Conservation (phyloP, 2,113 vertebrate genomes). For the Chionomys nivalis region DNA sequence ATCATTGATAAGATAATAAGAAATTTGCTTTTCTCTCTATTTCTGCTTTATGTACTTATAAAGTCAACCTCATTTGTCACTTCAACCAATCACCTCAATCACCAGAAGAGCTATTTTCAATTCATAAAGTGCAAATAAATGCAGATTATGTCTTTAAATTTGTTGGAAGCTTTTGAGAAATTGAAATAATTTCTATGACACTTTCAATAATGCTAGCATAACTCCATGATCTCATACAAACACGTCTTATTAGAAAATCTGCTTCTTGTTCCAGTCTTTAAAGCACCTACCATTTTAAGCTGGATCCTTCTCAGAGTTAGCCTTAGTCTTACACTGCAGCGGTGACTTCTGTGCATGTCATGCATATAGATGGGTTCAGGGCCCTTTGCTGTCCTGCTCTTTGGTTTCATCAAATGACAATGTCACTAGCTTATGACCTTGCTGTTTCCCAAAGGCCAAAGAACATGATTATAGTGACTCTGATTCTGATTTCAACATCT, state of each 20-base stretch:
- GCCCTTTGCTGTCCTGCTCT: neutral
- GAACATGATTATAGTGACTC: neutral
- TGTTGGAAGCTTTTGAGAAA: neutral
- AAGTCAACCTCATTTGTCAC: neutral
- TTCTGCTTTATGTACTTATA: neutral
- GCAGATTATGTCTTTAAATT: neutral
- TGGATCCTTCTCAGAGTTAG: neutral
- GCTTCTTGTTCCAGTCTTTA: neutral
- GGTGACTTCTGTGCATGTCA: neutral
- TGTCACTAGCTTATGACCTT: neutral
- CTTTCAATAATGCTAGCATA: slow-evolving; percentile 28
- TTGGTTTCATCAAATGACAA: neutral
- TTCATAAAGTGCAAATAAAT: neutral
- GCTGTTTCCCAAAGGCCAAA: neutral
- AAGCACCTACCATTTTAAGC: neutral
- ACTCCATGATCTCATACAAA: neutral
- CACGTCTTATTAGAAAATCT: neutral
- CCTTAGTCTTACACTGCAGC: neutral
- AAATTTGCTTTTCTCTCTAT: neutral
- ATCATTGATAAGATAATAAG: neutral
- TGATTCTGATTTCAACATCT: neutral
- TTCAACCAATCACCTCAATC: neutral
- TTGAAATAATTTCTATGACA: neutral
- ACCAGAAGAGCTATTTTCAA: neutral
- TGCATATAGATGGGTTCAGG: neutral